Base-by-base conservation (phyloP, 2,888 invertebrate species). In the Ennomos erosarius region DNA sequence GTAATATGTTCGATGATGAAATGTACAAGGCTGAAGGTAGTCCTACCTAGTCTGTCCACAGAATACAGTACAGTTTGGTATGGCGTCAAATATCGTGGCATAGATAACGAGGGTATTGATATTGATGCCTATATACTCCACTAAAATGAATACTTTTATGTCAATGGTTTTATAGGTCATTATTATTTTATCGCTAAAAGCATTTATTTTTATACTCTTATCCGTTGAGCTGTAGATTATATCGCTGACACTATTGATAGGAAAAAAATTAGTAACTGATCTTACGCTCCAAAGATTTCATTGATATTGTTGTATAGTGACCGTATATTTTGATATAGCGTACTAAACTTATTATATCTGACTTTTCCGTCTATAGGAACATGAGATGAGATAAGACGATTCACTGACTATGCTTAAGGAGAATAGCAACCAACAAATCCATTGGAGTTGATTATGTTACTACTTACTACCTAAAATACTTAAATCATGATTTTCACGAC, bases 1-100 rank as follows among this genome's bases (percentile, higher is more conserved):
- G 46, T 38, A 56, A 55, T 54, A 40, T 62, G 44, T 43, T 64
- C 54, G 9, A 60, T 59, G 49, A 56, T 34, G 53, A 51, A 56
- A 55, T 53, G 48, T 45, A 59, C 51, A 57, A 62, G 59, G 57
- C 35, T 26, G 26, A 26, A 26, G 26, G 26, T 26, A 26, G 26
- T 6, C 26, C 26, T 26, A 26, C 26, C 26, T 26, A 26, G 42
- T 42, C 8, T 12, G 13, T 9, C 12, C 37, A 38, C 38, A 47
- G 38, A 38, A 47, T 47, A 47, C 11, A n/a, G 42, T 35, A n/a
- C 10, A 34, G 33, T 33, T 26, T 10, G 33, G 36, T 33, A 9
- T 26, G 16, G 12, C 40, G 35, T 46, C 39, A 11, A 5, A 26
- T 9, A 37, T 42, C 34, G 11, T 45, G 16, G 36, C 16, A 34